Evolutionary conservation across 2,797 vertebrate species (phyloP).

Genomic region (Bradypodion pumilum): DNA sequence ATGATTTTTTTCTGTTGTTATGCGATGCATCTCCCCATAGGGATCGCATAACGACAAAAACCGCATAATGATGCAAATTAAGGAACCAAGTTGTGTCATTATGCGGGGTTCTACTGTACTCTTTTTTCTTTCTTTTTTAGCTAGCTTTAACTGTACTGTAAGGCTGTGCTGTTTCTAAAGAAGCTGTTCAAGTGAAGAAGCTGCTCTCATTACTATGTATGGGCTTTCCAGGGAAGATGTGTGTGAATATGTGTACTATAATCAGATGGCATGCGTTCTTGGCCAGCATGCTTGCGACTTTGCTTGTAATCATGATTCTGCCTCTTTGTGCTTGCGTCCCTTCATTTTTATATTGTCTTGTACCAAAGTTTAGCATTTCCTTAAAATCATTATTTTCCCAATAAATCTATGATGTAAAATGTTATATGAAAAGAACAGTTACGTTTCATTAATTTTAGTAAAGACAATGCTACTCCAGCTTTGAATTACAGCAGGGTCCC

Average conservation of each 20-base stretch:
- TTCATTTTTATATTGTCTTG: slow-evolving; percentile 42
- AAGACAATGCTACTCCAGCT: not conserved
- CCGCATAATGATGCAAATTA: too few species aligned
- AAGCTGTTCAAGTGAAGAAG: slow-evolving; percentile 67
- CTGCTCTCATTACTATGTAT: slow-evolving; percentile 56
- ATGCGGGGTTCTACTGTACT: too few species aligned
- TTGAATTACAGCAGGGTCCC: not conserved
- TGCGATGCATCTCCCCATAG: too few species aligned
- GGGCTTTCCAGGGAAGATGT: slow-evolving; percentile 61
- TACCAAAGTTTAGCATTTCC: slow-evolving; percentile 43
- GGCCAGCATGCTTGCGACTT: slow-evolving; percentile 84
- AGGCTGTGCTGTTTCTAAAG: slow-evolving; percentile 79
- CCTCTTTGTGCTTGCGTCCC: slow-evolving; percentile 71
- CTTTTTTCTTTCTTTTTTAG: slow-evolving; percentile 63
- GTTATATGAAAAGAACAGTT: not conserved
- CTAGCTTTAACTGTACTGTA: slow-evolving; percentile 78
- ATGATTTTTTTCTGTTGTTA: too few species aligned
- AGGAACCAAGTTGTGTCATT: too few species aligned
- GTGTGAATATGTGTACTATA: slow-evolving; percentile 54
- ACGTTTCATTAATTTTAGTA: not conserved
- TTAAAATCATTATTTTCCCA: slow-evolving; percentile 45
- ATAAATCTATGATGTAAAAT: slow-evolving; percentile 24
- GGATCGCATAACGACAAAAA: too few species aligned
- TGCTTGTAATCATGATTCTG: slow-evolving; percentile 64
- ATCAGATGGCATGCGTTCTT: slow-evolving; percentile 75